These are phyloP conservation scores for Cyanoliseus patagonus DNA, from an alignment of 2,113 vertebrate genomes.

Conservation along the genomic window DNA sequence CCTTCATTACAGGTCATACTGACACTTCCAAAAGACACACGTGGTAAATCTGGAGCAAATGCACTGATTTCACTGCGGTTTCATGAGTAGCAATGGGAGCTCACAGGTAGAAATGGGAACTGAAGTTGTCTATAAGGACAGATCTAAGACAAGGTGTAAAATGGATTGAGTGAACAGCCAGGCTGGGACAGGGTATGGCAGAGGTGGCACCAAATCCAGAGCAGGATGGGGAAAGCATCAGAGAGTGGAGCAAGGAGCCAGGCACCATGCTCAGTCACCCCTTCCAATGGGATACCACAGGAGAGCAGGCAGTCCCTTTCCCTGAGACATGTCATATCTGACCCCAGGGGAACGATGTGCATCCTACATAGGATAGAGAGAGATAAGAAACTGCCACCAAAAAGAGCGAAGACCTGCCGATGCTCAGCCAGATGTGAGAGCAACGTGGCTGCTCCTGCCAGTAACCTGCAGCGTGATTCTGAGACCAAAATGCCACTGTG, in stretches of 20 bases:
- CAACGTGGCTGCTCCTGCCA: rapidly evolving
- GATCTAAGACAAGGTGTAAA: background rate
- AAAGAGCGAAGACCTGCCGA: background rate
- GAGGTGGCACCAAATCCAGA: background rate
- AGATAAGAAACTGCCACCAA: background rate
- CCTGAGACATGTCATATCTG: rapidly evolving
- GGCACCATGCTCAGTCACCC: background rate
- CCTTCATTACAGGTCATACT: rapidly evolving
- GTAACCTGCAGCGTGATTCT: background rate
- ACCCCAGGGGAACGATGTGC: background rate
- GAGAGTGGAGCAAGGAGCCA: background rate
- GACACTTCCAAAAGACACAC: rapidly evolving
- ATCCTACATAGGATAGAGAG: rapidly evolving
- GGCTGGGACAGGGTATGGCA: background rate
- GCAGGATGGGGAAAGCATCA: rapidly evolving
- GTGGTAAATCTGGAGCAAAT: rapidly evolving
- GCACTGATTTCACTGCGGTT: background rate
- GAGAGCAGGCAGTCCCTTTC: background rate
- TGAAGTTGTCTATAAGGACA: background rate
- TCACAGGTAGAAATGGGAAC: background rate
- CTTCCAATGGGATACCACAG: background rate
- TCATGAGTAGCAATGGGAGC: rapidly evolving
- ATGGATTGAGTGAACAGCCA: background rate
- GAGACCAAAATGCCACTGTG: background rate
- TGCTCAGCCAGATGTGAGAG: rapidly evolving